Evolutionary conservation across 1,140 invertebrate species (phyloP).

Genomic region (Tribolium madens): DNA sequence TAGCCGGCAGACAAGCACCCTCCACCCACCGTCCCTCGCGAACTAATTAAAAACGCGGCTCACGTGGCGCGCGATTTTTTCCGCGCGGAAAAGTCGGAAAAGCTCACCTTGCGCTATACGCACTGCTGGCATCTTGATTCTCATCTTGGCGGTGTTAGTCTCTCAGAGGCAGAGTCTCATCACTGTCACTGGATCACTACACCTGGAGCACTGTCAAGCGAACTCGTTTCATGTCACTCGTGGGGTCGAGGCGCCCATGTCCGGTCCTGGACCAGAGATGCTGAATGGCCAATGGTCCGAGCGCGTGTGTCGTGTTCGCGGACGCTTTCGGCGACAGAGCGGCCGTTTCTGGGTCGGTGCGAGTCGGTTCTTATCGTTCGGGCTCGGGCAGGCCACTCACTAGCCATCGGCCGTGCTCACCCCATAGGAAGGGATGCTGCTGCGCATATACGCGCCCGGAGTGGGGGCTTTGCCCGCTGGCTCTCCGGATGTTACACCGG

Average conservation of each 20-base stretch:
- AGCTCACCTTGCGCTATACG: conserved; percentile 90
- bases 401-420: conserved; percentile 63
- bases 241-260: background rate
- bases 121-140: conserved; percentile 95
- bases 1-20: conserved; percentile 56
- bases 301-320: conserved; percentile 63
- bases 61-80: conserved; percentile 57
- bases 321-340: conserved; percentile 58
- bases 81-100: conserved; percentile 1
- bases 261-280: conserved; percentile 61
- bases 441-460: conserved; percentile 53
- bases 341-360: conserved; percentile 56
- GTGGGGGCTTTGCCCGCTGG: conserved; percentile 57
- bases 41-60: conserved; percentile 60
- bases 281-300: conserved; percentile 65
- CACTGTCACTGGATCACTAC: conserved; percentile 38
- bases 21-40: conserved; percentile 49
- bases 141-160: conserved; percentile 77
- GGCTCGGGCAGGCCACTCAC: conserved; percentile 62
- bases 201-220: background rate
- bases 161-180: conserved; percentile 2
- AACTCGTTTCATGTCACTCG: background rate
- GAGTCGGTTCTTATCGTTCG: conserved; percentile 53
- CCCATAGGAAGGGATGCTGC: conserved; percentile 62
- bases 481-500: conserved; percentile 59